Percentiles rank a stretch among this genome's conserved stretches.
Conservation (phyloP, 2,888 invertebrate genomes). For the Thereva nobilitata region DNA sequence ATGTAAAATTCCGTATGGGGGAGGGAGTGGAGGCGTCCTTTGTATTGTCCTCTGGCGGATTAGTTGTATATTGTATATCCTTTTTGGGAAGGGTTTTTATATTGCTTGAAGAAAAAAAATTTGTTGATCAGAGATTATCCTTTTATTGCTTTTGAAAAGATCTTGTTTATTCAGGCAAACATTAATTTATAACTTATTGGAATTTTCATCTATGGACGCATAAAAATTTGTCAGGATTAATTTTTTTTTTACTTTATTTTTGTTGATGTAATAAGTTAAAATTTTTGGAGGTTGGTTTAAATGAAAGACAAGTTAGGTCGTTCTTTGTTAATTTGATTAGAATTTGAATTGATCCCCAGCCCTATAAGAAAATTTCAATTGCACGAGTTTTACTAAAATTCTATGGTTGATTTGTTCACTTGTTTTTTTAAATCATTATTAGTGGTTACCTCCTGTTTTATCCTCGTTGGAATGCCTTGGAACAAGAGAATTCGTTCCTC, state of each 20-base stretch:
- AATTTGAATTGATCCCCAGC: too few species aligned
- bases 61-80: conserved; percentile 25
- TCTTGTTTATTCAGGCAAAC: conserved; percentile 6
- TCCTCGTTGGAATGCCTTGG: too few species aligned
- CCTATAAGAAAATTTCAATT: too few species aligned
- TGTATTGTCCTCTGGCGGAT: conserved; percentile 29
- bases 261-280: too few species aligned
- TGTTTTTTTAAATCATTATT: too few species aligned
- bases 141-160: conserved; percentile 23
- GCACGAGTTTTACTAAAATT: too few species aligned
- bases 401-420: too few species aligned
- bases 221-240: conserved; percentile 24
- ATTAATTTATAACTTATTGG: conserved; percentile 24
- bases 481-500: too few species aligned
- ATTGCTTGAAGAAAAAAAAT: conserved; percentile 4
- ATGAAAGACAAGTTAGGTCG: too few species aligned
- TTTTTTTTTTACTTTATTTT: conserved; percentile 10
- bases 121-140: conserved; percentile 30
- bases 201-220: conserved; percentile 18
- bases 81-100: conserved; percentile 18
- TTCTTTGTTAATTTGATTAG: too few species aligned
- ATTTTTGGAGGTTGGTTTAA: too few species aligned
- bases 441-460: too few species aligned
- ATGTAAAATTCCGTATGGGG: conserved; percentile 24
- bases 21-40: not conserved